Evolutionary conservation across 2,113 vertebrate species (phyloP), one percentile per base, ranked within the genome.

Genomic region (Anarhynchus alexandrinus): DNA sequence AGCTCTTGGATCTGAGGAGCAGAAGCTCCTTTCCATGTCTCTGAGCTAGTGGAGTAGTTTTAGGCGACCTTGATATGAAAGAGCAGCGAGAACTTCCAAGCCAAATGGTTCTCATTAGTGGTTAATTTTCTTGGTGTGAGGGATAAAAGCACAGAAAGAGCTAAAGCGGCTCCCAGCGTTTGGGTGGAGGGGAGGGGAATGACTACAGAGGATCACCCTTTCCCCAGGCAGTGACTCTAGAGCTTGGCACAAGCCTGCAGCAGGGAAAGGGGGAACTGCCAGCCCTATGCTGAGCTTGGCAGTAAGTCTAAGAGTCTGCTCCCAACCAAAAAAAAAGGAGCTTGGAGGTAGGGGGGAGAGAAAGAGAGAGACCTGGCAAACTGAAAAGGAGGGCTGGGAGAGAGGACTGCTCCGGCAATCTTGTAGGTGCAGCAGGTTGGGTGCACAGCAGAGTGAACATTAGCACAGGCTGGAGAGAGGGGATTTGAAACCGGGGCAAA

Each of bases 81-180:
- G 32, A 93, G 45, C 84, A 95, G 6, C 38, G 26, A 91, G 86
- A 93, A 89, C 59, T 80, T 14, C 2, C 30, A 94, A 96, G 51
- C 17, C 95, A 95, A 93, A 51, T 90, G 94, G 64, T 96, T 94
- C 64, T 93, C 42, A 83, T 96, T 96, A 96, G 86, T 34, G 51
- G 66, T 73, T 91, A 62, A 86, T 94, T 95, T 91, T 89, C 86
- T 90, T 94, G 57, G 61, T 96, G 86, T 87, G 87, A 95, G 57
- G 89, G 84, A 96, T 91, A 77, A 95, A 97, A 95, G 74, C 15
- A 2, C 78, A 94, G 84, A 93, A 92, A 69, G 74, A 92, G 40
- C 84, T 66, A 76, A 91, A 91, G 62, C 49, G 72, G 80, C 70
- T 94, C 47, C 52, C 52, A 92, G 81, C 1, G 0, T 87, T 40